Base-by-base conservation (phyloP, 2,888 invertebrate species). In the Rhyacophila evoluta region DNA sequence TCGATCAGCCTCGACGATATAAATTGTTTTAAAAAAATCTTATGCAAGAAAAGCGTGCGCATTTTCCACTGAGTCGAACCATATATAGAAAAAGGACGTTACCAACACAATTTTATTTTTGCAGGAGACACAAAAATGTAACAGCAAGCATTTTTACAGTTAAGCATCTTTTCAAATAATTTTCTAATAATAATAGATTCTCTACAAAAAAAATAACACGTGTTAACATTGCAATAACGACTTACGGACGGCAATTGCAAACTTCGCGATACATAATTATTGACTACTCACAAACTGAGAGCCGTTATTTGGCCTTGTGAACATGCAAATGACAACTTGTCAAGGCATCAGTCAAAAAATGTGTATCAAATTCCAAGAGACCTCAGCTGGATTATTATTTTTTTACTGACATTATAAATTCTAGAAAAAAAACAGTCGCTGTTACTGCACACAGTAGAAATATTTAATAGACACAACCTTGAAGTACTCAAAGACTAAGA, bases 331-430 rank as follows among this genome's bases (percentile, higher is more conserved):
- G 55, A 55, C 55, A 55, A 55, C 55, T 55, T 55, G 55, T 55
- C 55, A 55, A 55, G 55, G 55, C 55, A 55, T 55, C 55, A 19
- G 55, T 55, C 55, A 55, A 55, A 55, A 55, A 55, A 55, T 25
- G 12, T 5, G 3, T 39, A 12, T 55, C 10, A 10, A 19, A 8
- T 55, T 55, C 55, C 55, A 19, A 55, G 10, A 55, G 55, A 55
- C 55, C 55, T 55, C 55, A 55, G 2, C 55, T 2, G 19, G 19
- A 19, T 55, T 19, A 19, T 55, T n/a, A n/a, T n/a, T n/a, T 55
- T 55, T 1, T 55, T 25, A 55, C 25, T 25, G 55, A 25, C 10
- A 55, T 4, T 55, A 19, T 55, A 15, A 5, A 6, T 0, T 6
- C 8, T 15, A 12, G 15, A 55, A 6, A 55, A 19, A 55, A 19